phyloP scores from a whole-genome alignment of 2,888 invertebrate genomes.

The Diaphora mendica region DNA sequence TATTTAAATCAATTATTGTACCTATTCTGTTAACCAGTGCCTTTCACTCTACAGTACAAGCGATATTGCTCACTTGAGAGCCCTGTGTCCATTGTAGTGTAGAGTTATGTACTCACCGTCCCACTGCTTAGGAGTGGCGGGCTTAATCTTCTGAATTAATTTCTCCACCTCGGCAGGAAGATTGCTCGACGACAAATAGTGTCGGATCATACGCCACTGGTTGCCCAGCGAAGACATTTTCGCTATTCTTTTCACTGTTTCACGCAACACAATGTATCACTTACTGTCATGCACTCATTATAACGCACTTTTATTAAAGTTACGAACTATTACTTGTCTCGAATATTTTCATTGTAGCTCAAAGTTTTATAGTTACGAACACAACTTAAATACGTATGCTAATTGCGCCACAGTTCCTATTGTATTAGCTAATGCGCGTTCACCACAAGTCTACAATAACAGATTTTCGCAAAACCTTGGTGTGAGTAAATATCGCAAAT shows the following conservation, averaged over 20 bases:
- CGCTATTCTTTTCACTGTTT: conserved; percentile 7
- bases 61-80: neutral
- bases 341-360: neutral
- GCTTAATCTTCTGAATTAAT: conserved; percentile 72
- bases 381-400: neutral
- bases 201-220: conserved; percentile 79
- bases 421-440: neutral
- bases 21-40: neutral
- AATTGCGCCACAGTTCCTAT: neutral
- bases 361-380: neutral
- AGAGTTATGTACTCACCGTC: conserved; percentile 68
- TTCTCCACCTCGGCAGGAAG: conserved; percentile 76
- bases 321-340: neutral
- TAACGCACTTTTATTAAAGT: conserved; percentile 3
- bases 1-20: neutral
- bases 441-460: conserved; percentile 18
- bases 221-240: conserved; percentile 77
- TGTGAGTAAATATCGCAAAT: conserved; percentile 52
- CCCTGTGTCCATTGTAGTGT: neutral
- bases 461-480: conserved; percentile 32
- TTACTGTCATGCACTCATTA: conserved; percentile 29
- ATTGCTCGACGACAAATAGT: conserved; percentile 74
- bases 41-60: neutral
- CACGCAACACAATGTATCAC: conserved; percentile 10
- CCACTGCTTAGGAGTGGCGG: conserved; percentile 76